phyloP scores from a whole-genome alignment of 2,797 vertebrate genomes.

The Ptychadena robeensis region DNA sequence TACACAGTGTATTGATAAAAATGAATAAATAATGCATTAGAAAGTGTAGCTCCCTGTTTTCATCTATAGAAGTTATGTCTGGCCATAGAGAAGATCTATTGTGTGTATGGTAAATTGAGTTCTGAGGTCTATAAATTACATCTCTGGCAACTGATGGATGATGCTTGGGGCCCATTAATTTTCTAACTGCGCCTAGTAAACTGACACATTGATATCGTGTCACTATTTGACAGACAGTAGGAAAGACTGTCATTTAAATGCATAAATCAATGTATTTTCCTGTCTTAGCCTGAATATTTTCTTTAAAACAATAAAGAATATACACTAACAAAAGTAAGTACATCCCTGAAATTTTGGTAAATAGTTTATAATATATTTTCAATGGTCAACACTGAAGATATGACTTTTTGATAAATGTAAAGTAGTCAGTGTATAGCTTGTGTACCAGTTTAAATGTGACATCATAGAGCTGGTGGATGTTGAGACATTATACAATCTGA shows the following conservation, averaged over 20 bases:
- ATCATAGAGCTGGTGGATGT: too few species aligned
- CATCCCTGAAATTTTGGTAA: too few species aligned
- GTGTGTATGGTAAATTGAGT: neutral
- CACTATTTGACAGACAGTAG: constrained; percentile 21
- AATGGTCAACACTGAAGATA: too few species aligned
- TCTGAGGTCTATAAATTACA: neutral
- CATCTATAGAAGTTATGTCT: neutral
- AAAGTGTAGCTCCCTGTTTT: neutral
- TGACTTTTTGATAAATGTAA: too few species aligned
- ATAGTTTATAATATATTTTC: too few species aligned
- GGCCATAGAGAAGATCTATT: neutral
- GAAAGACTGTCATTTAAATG: neutral
- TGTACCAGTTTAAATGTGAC: too few species aligned
- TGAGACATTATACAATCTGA: too few species aligned
- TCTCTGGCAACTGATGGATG: neutral
- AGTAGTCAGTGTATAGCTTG: too few species aligned
- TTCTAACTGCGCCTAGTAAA: constrained; percentile 7
- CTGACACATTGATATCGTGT: constrained; percentile 20
- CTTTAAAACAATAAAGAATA: neutral
- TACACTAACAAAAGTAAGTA: too few species aligned
- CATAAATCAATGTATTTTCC: neutral
- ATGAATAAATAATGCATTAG: neutral
- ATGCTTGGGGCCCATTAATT: neutral
- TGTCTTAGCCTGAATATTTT: neutral
- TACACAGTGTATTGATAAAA: too few species aligned